Conservation (phyloP, 2,888 invertebrate species). For the Hipparchia semele region DNA sequence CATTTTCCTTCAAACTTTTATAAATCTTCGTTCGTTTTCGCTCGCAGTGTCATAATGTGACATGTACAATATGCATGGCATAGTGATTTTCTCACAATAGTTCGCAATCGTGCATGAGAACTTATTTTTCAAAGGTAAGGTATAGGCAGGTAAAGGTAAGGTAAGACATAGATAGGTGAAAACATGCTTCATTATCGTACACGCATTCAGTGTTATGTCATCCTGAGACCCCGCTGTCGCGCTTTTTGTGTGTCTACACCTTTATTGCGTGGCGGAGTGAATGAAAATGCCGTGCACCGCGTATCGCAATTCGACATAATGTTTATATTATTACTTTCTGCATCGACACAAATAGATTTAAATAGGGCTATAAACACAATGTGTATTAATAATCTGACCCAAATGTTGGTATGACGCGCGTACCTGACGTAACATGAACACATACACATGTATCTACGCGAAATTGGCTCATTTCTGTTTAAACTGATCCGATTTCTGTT, state of each 20-base stretch:
- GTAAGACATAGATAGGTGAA: no score
- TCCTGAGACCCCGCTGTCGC: not conserved
- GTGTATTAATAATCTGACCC: constrained; percentile 72
- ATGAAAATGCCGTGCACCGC: constrained; percentile 38
- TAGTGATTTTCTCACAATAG: no score
- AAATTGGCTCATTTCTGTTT: constrained; percentile 55
- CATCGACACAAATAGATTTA: constrained; percentile 59
- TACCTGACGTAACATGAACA: constrained; percentile 66
- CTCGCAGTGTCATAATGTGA: no score
- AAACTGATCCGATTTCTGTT: constrained; percentile 59
- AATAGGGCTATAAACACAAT: constrained; percentile 69
- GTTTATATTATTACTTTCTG: constrained; percentile 42
- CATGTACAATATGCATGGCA: no score
- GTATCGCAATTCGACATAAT: constrained; percentile 34
- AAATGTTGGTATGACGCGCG: constrained; percentile 71
- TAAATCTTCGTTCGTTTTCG: no score
- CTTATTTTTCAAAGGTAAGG: no score
- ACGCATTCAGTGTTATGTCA: no score
- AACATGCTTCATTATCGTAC: no score
- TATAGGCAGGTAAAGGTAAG: no score
- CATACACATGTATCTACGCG: constrained; percentile 47
- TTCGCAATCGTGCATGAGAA: no score
- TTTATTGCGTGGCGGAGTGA: constrained; percentile 36
- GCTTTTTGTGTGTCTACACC: not conserved
- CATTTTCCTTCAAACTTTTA: no score